Evolutionary conservation across 2,797 vertebrate species (phyloP), one percentile per base, ranked within the genome.

Genomic region (Semotilus atromaculatus): DNA sequence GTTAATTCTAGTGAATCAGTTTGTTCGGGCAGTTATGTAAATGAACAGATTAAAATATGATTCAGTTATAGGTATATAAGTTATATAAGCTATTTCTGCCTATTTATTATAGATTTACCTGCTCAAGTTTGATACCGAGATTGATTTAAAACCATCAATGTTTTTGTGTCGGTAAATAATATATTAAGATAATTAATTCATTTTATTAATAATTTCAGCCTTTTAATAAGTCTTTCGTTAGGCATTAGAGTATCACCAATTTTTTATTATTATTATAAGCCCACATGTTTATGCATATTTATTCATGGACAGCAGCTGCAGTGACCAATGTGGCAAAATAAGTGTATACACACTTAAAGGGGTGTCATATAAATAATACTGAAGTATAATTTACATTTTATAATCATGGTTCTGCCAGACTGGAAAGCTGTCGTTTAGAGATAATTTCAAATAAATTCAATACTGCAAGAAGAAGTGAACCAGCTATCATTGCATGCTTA

Each of bases 321-420:
- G 13, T 45, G 40, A 43, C 38, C 40, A 71, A 26, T 29, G n/a
- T 72, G 40, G 4, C 43, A 21, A 19, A 73, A 73, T 9, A 36
- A 71, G 38, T 26, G 38, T 26, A 72, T 16, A 16, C 23, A 43
- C 40, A 29, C 14, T 45, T 45, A 43, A 16, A 26, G 38, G 29
- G 19, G 18, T 13, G 36, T n/a, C 48, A n/a, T 11, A 55, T n/a
- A 34, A 55, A 60, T 58, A 58, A 58, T 76, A 18, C 53, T 75
- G 72, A 34, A 77, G 36, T 60, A 26, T 77, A 77, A 77, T 74
- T 60, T 26, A 26, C 34, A 40, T 38, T 58, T 40, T 16, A 77
- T 16, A 26, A 40, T 76, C 34, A 60, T 40, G 21, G 14, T 76
- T 76, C 53, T 55, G 31, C 31, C 29, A n/a, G 19, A 7, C 48